Evolutionary conservation across 2,888 invertebrate species (phyloP).

Genomic region (Andrena fulva): DNA sequence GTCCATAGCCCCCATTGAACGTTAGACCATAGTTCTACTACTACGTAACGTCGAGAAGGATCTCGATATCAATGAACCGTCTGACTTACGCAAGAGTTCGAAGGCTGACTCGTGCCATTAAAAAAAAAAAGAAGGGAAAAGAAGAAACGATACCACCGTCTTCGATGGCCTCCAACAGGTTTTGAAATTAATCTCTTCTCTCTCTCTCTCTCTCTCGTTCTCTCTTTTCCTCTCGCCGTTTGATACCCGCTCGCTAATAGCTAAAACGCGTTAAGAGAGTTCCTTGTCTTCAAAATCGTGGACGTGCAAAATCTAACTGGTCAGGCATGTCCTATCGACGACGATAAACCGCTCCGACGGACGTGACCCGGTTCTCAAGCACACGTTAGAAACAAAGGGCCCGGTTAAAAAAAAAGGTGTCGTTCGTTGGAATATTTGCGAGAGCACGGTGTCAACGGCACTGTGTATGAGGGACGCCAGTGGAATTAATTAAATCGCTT

Average conservation of each 20-base stretch:
- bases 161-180: constrained; percentile 54
- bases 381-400: constrained; percentile 20
- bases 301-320: constrained; percentile 55
- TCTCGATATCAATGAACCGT: constrained; percentile 48
- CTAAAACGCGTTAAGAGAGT: constrained; percentile 57
- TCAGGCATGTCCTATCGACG: constrained; percentile 45
- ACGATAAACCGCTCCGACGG: constrained; percentile 55
- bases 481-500: constrained; percentile 33
- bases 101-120: constrained; percentile 35
- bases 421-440: constrained; percentile 24
- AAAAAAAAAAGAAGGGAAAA: constrained; percentile 31
- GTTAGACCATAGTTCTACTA: neutral
- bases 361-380: constrained; percentile 55
- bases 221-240: neutral
- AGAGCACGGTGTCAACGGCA: constrained; percentile 11
- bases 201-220: constrained; percentile 6
- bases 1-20: neutral
- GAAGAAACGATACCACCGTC: constrained; percentile 30
- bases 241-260: constrained; percentile 60
- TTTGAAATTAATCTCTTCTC: constrained; percentile 55
- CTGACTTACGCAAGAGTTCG: constrained; percentile 33
- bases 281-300: constrained; percentile 59
- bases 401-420: constrained; percentile 19
- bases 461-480: neutral
- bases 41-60: constrained; percentile 9